These are phyloP conservation scores for Therioaphis trifolii DNA, from an alignment of 2,888 invertebrate species.

Conservation along the genomic window DNA sequence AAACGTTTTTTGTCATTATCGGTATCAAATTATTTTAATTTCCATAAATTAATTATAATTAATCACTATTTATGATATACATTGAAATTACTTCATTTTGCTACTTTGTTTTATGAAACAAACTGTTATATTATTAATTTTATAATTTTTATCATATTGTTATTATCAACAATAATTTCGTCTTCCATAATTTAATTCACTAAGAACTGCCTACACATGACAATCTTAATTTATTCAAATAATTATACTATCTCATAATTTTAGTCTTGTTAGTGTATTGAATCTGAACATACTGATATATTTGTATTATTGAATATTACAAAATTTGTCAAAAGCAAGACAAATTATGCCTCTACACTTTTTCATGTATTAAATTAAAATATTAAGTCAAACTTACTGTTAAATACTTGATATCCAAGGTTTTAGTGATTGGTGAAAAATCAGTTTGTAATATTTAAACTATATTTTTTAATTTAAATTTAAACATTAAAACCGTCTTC, in stretches of 20 bases:
- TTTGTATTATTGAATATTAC: too few species aligned
- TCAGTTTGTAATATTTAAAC: not conserved
- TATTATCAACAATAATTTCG: conserved; percentile 29
- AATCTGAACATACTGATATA: too few species aligned
- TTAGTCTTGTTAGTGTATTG: too few species aligned
- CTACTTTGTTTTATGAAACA: not conserved
- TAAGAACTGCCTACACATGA: conserved; percentile 8
- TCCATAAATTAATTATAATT: conserved; percentile 1
- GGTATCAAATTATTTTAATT: not conserved
- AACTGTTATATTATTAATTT: not conserved
- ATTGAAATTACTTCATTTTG: conserved; percentile 34
- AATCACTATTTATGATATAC: not conserved
- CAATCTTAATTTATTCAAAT: conserved; percentile 20
- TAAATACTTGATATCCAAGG: not conserved
- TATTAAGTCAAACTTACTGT: not conserved
- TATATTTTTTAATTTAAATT: too few species aligned
- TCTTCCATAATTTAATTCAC: conserved; percentile 34
- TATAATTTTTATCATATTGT: not conserved
- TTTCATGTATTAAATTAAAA: conserved; percentile 7
- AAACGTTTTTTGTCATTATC: not conserved
- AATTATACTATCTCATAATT: too few species aligned
- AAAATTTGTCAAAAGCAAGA: too few species aligned
- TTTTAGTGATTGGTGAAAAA: not conserved
- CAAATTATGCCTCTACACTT: too few species aligned
- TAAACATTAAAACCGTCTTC: too few species aligned